Conservation (phyloP, 2,113 vertebrate species). For the Empidonax traillii region DNA sequence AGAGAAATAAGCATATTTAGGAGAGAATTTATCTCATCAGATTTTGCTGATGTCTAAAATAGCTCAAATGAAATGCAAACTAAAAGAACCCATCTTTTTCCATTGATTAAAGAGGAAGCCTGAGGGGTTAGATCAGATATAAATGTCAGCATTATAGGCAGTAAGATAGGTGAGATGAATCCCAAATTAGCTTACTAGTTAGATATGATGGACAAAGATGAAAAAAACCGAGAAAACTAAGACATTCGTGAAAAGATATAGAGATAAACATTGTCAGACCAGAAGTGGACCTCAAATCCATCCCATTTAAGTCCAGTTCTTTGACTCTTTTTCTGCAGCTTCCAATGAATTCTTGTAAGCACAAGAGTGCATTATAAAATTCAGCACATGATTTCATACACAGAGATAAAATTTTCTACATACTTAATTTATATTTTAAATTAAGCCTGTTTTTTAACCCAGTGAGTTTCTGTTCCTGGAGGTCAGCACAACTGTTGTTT, state of each 20-base stretch:
- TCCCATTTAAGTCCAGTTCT: background rate
- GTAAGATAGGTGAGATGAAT: slow-evolving; percentile 39
- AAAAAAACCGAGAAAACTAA: background rate
- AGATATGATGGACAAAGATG: background rate
- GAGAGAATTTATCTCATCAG: slow-evolving; percentile 29
- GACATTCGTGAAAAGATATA: background rate
- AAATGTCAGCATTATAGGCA: slow-evolving; percentile 43
- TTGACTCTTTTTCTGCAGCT: background rate
- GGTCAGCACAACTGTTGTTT: background rate
- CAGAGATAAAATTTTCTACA: background rate
- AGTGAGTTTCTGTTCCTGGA: background rate
- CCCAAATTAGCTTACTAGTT: background rate
- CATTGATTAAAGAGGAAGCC: slow-evolving; percentile 62
- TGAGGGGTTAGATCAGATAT: slow-evolving; percentile 36
- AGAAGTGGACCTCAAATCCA: background rate
- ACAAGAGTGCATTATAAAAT: background rate
- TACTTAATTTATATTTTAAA: background rate
- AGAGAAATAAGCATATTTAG: slow-evolving; percentile 38
- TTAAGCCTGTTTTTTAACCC: background rate
- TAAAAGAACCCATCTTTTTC: slow-evolving; percentile 32
- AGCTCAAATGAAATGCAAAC: slow-evolving; percentile 45
- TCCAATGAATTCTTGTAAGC: background rate
- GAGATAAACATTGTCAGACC: background rate
- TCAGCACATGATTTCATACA: background rate
- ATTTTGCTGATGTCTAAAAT: slow-evolving; percentile 35